Evolutionary conservation across 2,113 vertebrate genomes (phyloP), one percentile per base, ranked within the genome.

Genomic region (Onychostoma macrolepis): DNA sequence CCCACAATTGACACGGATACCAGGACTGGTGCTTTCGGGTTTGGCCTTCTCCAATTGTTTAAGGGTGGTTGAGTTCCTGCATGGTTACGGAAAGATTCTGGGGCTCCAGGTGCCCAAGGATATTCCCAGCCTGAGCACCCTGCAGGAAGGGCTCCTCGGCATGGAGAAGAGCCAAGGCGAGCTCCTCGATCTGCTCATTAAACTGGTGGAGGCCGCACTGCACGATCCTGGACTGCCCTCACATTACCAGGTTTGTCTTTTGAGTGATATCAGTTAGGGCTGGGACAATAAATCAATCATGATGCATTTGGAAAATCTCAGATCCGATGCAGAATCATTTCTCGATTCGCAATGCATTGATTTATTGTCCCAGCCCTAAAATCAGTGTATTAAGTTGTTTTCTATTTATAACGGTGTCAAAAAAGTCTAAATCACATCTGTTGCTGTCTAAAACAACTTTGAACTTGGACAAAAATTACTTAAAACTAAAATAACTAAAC

Each of bases 111-210:
- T 95, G 0, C 92, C 94, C 13, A 95, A 94, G 93, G 98, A 99
- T 3, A 93, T 98, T 56, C 98, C 98, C 88, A 97, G 96, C 88
- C 94, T 99, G 11, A 93, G 94, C 1, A 93, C 94, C 1, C 92
- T 99, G 86, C 98, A 99, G 92, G 97, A 99, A 89, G 98, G 98
- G 48, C 96, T 99, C 26, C 92, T 99, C 3, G 97, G 96, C 71
- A 89, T 96, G 89, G 97, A 96, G 0, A 94, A 96, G 53, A 95
- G 96, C 74, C 91, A 95, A n/a, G 95, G 94, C 4, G 94, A 96
- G 84, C 91, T 99, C 65, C 96, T 97, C 90, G 97, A 99, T 81
- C 94, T 99, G 72, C 92, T 99, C 89, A 94, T 98, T 63, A 92
- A 94, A 88, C 95, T 99, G 85, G 90, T 99, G 91, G 96, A 94